Evolutionary conservation across 2,888 invertebrate species (phyloP).

Genomic region (Monochamus alternatus): DNA sequence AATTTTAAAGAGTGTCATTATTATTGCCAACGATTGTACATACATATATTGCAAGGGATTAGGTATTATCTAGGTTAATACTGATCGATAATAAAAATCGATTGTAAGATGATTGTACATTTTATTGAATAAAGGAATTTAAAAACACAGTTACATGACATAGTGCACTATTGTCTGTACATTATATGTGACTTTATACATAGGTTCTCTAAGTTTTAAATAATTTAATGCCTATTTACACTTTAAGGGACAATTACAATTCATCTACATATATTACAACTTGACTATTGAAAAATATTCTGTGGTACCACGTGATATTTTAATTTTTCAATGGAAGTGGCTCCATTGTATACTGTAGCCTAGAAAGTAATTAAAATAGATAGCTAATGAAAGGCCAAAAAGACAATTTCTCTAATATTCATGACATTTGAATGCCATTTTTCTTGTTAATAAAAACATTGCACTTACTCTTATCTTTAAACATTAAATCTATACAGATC

Average conservation of each 20-base stretch:
- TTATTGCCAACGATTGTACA: too few species aligned
- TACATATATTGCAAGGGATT: neutral
- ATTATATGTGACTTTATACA: conserved; percentile 43
- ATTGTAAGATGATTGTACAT: conserved; percentile 46
- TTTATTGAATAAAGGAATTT: conserved; percentile 57
- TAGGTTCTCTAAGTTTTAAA: conserved; percentile 48
- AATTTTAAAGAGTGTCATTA: neutral
- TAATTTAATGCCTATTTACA: conserved; percentile 58
- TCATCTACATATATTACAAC: conserved; percentile 5
- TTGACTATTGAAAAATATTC: neutral
- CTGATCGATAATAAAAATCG: neutral
- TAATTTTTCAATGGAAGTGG: neutral
- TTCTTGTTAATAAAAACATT: neutral
- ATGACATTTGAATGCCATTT: neutral
- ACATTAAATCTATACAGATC: neutral
- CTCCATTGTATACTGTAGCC: too few species aligned
- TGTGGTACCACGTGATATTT: neutral
- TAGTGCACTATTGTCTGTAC: conserved; percentile 45
- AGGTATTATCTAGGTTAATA: neutral
- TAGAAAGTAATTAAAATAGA: too few species aligned
- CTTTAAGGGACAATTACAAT: conserved; percentile 43
- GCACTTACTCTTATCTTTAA: neutral
- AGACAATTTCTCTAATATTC: too few species aligned
- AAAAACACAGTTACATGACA: conserved; percentile 61
- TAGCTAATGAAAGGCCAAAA: too few species aligned